Conservation (phyloP, 2,113 vertebrate species). For the Anarrhichthys ocellatus region DNA sequence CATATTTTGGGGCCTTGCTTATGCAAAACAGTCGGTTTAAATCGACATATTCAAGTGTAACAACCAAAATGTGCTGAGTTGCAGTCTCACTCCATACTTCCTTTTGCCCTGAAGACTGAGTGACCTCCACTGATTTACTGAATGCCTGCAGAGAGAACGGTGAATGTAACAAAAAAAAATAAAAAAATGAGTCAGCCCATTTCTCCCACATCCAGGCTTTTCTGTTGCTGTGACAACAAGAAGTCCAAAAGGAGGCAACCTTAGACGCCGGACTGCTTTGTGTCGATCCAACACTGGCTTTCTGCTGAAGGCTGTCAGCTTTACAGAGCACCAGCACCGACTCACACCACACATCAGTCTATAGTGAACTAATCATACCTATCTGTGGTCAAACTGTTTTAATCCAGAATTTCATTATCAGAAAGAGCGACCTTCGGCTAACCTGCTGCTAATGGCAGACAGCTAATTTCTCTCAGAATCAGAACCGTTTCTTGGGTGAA, state of each 20-base stretch:
- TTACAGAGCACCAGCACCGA: constrained; percentile 40
- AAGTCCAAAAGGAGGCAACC: constrained; percentile 73
- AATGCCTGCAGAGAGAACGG: not conserved
- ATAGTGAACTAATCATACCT: constrained; percentile 26
- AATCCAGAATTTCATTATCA: constrained; percentile 23
- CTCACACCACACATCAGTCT: constrained; percentile 32
- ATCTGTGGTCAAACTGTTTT: constrained; percentile 30
- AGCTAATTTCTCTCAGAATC: not conserved
- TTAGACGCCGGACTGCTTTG: constrained; percentile 69
- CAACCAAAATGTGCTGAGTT: constrained; percentile 11
- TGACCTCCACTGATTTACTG: constrained; percentile 27
- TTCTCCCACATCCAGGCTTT: constrained; percentile 51
- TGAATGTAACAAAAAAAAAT: not conserved
- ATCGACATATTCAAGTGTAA: not conserved
- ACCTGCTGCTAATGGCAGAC: constrained; percentile 17
- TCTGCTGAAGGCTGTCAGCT: constrained; percentile 42
- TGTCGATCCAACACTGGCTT: constrained; percentile 64
- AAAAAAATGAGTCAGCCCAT: not conserved
- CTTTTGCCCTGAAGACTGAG: constrained; percentile 31
- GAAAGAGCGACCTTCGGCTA: not conserved
- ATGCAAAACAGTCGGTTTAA: constrained; percentile 2
- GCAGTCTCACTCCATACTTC: not conserved
- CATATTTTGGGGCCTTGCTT: constrained; percentile 15
- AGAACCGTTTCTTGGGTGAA: not conserved
- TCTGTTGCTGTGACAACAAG: constrained; percentile 80